These are phyloP conservation scores for Oenanthe melanoleuca DNA, from an alignment of 2,113 vertebrate genomes.

Conservation along the genomic window DNA sequence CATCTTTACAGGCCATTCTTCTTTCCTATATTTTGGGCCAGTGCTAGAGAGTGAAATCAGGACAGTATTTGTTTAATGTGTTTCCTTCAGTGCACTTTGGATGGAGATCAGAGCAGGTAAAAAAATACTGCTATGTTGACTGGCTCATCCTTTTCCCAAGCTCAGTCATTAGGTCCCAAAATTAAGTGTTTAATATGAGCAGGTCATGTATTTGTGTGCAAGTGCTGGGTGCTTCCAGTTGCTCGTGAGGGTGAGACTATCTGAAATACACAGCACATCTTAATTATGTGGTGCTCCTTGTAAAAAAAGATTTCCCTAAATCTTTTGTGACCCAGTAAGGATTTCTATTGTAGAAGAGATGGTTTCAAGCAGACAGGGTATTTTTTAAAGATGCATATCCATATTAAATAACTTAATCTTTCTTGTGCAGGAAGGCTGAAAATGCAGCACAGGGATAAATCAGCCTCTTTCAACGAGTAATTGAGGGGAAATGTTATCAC, in stretches of 20 bases:
- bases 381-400: conserved; percentile 32
- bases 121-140: not conserved
- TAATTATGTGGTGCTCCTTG: conserved; percentile 28
- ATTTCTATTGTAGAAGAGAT: conserved; percentile 27
- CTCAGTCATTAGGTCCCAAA: not conserved
- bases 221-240: not conserved
- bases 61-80: not conserved
- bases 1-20: not conserved
- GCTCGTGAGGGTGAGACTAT: not conserved
- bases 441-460: conserved; percentile 39
- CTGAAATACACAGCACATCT: not conserved
- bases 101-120: conserved; percentile 6
- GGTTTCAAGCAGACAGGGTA: conserved; percentile 23
- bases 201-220: not conserved
- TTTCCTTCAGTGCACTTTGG: conserved; percentile 21
- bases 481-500: conserved; percentile 64
- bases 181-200: not conserved
- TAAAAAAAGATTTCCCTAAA: conserved; percentile 22
- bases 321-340: conserved; percentile 1
- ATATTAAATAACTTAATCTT: conserved; percentile 61
- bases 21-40: not conserved
- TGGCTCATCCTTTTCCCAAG: not conserved
- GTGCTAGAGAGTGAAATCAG: not conserved
- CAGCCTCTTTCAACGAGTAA: conserved; percentile 52
- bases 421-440: conserved; percentile 40